Evolutionary conservation across 2,797 vertebrate genomes (phyloP).

Genomic region (Tragopan temminckii): DNA sequence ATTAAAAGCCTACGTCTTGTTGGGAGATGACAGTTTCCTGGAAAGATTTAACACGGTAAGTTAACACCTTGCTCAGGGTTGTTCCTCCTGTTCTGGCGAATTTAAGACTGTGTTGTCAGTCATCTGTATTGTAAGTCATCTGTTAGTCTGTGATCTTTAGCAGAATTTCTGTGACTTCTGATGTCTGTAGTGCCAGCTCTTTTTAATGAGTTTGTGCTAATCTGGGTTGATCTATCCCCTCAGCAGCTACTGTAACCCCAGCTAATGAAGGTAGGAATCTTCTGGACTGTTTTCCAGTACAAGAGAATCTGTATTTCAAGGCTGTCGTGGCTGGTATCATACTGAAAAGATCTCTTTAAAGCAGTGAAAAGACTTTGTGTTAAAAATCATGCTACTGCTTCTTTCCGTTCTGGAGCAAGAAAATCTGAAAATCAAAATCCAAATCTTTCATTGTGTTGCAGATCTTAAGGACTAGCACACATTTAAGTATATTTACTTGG

Average conservation of each 20-base stretch:
- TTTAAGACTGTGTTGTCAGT: slow-evolving; percentile 9
- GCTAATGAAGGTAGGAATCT: not conserved
- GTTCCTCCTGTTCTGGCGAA: not conserved
- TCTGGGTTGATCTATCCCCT: not conserved
- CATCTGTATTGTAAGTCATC: slow-evolving; percentile 16
- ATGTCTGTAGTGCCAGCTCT: not conserved
- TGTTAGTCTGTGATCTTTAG: not conserved
- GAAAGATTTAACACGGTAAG: slow-evolving; percentile 98
- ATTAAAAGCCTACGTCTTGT: slow-evolving; percentile 96
- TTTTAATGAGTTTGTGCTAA: not conserved
- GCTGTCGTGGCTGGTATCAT: not conserved
- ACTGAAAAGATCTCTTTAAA: not conserved
- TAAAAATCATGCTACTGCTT: not conserved
- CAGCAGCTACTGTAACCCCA: not conserved
- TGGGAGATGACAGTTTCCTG: slow-evolving; percentile 96
- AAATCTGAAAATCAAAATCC: not conserved
- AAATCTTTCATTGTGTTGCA: not conserved
- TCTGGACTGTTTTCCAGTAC: not conserved
- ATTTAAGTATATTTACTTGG: not conserved
- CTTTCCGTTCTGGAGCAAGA: not conserved
- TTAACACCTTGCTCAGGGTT: slow-evolving; percentile 43
- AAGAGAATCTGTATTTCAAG: not conserved
- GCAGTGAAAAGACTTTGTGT: not conserved
- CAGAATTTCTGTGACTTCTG: not conserved
- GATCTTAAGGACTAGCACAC: not conserved